phyloP scores from a whole-genome alignment of 1,140 invertebrate species.

The Amyelois transitella region DNA sequence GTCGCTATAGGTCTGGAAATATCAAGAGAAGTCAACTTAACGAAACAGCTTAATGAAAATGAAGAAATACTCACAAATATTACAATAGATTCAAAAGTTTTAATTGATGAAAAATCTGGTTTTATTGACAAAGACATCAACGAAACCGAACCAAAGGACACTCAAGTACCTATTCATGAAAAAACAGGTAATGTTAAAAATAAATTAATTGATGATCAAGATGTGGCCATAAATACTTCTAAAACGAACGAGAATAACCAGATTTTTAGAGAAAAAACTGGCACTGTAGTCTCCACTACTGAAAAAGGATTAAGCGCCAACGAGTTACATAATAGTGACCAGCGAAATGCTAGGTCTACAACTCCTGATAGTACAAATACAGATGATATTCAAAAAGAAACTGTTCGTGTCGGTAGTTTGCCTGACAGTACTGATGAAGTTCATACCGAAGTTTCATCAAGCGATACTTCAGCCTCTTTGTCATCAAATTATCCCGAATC shows the following conservation, averaged over 20 bases:
- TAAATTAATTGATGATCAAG: neutral
- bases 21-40: neutral
- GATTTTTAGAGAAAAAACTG: conserved; percentile 21
- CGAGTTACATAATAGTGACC: conserved; percentile 8
- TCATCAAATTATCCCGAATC: conserved; percentile 13
- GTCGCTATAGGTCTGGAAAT: neutral
- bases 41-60: neutral
- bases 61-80: neutral
- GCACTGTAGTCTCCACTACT: conserved; percentile 44
- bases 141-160: neutral
- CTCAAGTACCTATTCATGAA: neutral
- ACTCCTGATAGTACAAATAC: conserved; percentile 51
- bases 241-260: neutral
- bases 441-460: conserved; percentile 41
- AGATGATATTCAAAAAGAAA: conserved; percentile 11
- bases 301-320: neutral
- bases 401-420: conserved; percentile 15
- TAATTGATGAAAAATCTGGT: neutral
- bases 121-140: neutral
- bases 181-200: neutral
- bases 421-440: conserved; percentile 47
- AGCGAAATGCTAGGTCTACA: conserved; percentile 10
- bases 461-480: conserved; percentile 22
- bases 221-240: neutral
- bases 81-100: neutral